phyloP scores from a whole-genome alignment of 2,797 vertebrate genomes.

The Epinephelus malabaricus region DNA sequence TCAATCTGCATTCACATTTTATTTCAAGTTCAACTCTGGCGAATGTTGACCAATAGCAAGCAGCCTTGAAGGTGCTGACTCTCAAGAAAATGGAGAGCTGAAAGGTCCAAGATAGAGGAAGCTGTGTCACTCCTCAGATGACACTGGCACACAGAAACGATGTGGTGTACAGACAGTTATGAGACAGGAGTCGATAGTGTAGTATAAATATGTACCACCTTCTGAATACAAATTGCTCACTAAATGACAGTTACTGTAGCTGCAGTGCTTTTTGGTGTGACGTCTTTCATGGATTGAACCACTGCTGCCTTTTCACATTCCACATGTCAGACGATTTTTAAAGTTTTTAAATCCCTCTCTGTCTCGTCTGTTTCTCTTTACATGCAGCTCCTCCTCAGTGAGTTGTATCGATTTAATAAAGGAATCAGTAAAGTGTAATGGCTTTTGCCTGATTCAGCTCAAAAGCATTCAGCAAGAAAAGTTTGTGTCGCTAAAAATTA shows the following conservation, averaged over 20 bases:
- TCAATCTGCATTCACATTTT: neutral
- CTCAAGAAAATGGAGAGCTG: too few species aligned
- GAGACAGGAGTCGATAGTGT: neutral
- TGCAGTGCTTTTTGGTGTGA: neutral
- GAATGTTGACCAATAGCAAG: neutral
- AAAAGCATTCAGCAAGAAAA: slow-evolving; percentile 2
- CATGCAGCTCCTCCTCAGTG: slow-evolving; percentile 11
- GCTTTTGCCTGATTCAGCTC: slow-evolving; percentile 52
- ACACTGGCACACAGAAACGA: neutral
- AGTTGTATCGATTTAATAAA: slow-evolving; percentile 51
- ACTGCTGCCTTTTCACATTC: neutral
- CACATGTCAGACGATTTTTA: neutral
- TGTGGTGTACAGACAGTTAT: neutral
- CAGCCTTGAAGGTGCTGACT: neutral
- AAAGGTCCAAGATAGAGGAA: too few species aligned
- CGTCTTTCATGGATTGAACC: neutral
- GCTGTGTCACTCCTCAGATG: neutral
- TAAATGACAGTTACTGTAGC: neutral
- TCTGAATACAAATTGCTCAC: neutral
- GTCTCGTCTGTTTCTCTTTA: slow-evolving; percentile 13
- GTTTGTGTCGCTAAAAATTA: slow-evolving; percentile 1
- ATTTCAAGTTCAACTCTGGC: neutral
- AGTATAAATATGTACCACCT: neutral
- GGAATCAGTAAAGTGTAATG: slow-evolving; percentile 24
- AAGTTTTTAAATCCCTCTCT: slow-evolving; percentile 18